Evolutionary conservation across 2,113 vertebrate species (phyloP).

Genomic region (Mesoclemmys tuberculata): DNA sequence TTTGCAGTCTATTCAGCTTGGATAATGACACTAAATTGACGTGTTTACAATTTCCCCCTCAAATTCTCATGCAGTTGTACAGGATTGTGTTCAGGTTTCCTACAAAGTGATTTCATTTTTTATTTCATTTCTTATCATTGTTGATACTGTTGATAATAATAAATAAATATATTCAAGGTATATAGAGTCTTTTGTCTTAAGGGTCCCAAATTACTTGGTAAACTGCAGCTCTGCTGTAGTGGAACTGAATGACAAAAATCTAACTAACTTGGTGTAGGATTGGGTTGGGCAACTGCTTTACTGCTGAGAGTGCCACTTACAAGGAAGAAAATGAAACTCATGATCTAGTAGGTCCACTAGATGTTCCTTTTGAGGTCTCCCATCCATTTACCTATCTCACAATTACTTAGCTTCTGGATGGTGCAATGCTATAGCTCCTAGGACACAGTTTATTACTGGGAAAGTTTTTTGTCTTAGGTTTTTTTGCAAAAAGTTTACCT

Average conservation of each 20-base stretch:
- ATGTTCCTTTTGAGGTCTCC: background rate
- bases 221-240: background rate
- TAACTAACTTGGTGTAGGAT: background rate
- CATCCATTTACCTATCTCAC: background rate
- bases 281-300: background rate
- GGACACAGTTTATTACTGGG: background rate
- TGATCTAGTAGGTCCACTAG: conserved; percentile 17
- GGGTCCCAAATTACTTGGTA: conserved; percentile 3
- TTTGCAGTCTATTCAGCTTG: background rate
- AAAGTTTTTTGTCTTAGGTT: background rate
- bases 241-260: background rate
- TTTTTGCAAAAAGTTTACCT: background rate
- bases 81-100: background rate
- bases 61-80: background rate
- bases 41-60: background rate
- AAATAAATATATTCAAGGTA: background rate
- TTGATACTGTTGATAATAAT: background rate
- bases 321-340: background rate
- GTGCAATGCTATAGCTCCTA: conserved; percentile 3
- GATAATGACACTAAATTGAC: background rate
- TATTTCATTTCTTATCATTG: background rate
- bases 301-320: background rate
- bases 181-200: background rate
- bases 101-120: background rate
- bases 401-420: conserved; percentile 37